These are phyloP conservation scores for Apostichopus californicus DNA, from an alignment of 35 echinoderm and acorn worm genomes.

Conservation along the genomic window DNA sequence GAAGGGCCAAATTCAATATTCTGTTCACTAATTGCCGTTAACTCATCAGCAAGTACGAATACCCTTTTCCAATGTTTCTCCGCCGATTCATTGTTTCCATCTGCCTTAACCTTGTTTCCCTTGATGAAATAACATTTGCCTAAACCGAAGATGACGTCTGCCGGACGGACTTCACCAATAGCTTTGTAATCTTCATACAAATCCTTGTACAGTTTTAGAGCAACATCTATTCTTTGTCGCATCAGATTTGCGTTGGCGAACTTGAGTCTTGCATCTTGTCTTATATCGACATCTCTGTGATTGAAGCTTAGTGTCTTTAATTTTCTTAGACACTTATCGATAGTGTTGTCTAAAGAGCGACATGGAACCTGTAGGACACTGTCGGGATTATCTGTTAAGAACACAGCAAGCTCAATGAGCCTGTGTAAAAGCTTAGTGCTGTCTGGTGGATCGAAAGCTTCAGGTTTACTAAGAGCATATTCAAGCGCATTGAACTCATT, in stretches of 20 bases:
- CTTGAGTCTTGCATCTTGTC: not conserved
- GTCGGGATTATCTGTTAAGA: not conserved
- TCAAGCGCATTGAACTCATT: not conserved
- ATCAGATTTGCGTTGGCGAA: not conserved
- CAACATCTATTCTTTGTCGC: not conserved
- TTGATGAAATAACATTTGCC: not conserved
- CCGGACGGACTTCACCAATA: not conserved
- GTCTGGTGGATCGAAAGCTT: not conserved
- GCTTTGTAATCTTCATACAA: not conserved
- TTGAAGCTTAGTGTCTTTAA: not conserved
- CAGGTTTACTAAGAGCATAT: not conserved
- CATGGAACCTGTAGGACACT: not conserved
- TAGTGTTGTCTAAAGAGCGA: not conserved
- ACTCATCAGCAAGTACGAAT: not conserved
- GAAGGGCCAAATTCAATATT: not conserved
- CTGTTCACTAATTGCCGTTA: not conserved
- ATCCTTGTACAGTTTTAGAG: not conserved
- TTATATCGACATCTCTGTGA: not conserved
- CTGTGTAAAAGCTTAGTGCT: not conserved
- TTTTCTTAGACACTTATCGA: not conserved
- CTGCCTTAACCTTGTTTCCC: not conserved
- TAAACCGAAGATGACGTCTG: not conserved
- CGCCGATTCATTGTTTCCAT: not conserved
- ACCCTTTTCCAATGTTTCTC: not conserved
- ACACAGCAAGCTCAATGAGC: not conserved